Percentiles rank a stretch among this genome's conserved stretches.
Evolutionary conservation across 2,888 invertebrate species (phyloP).

Genomic region (Capitulum mitella): DNA sequence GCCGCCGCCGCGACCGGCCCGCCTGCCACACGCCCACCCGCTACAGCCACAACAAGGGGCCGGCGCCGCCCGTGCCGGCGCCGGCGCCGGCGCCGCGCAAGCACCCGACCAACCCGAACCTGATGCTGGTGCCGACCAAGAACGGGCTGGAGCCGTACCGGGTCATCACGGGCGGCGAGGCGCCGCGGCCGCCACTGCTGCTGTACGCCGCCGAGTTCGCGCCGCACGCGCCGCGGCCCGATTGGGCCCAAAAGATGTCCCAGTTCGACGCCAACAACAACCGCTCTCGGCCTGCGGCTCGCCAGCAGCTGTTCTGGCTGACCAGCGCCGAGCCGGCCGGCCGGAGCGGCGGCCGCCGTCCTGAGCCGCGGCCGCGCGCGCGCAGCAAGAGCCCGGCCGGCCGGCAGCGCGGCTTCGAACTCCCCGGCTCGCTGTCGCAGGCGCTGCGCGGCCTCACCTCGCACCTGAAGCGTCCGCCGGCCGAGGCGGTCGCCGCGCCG

Average conservation of each 20-base stretch:
- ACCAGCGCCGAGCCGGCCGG: not conserved
- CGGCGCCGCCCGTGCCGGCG: constrained; percentile 30
- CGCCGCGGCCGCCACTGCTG: constrained; percentile 9
- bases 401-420: constrained; percentile 26
- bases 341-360: not conserved
- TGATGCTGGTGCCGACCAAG: constrained; percentile 37
- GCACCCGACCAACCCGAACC: constrained; percentile 32
- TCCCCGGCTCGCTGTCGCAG: not conserved
- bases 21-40: not conserved
- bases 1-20: constrained; percentile 6
- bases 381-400: constrained; percentile 37
- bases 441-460: constrained; percentile 3
- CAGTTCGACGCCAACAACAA: constrained; percentile 30
- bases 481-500: constrained; percentile 25
- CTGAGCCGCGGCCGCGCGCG: constrained; percentile 33
- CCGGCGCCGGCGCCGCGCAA: constrained; percentile 31
- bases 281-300: not conserved
- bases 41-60: constrained; percentile 31
- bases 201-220: constrained; percentile 17
- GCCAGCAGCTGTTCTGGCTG: constrained; percentile 20
- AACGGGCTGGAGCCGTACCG: constrained; percentile 34
- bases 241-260: constrained; percentile 4
- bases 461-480: not conserved
- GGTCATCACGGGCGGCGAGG: constrained; percentile 22
- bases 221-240: not conserved